Base-by-base conservation (phyloP, 1,140 invertebrate species). In the Stenopsyche tienmushanensis region DNA sequence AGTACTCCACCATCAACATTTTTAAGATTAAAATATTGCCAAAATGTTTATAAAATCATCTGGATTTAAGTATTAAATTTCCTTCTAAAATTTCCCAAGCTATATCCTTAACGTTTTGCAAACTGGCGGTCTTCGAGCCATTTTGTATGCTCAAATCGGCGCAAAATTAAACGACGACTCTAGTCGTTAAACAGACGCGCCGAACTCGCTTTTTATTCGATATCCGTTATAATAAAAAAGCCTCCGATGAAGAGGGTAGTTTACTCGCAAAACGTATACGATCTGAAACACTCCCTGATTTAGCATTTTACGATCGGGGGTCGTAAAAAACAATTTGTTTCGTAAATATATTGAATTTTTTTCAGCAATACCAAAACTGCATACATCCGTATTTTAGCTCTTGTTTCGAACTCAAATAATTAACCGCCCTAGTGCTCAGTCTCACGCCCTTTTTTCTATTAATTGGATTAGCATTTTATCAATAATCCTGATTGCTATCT, bases 91-190 rank as follows among this genome's bases (percentile, higher is more conserved):
- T n/a, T n/a, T n/a, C n/a, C n/a, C n/a, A n/a, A n/a, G n/a, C n/a
- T n/a, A n/a, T n/a, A n/a, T n/a, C n/a, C n/a, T n/a, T n/a, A n/a
- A 17, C 20, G 5, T 17, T 17, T 49, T 17, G n/a, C 45, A 5
- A 15, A 15, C 15, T 8, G 5, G 5, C 18, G 52, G 29, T 25
- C n/a, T 13, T 13, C 52, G 52, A 39, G 10, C 23, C 47, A 9
- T 15, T 15, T 26, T 34, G 18, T 39, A 58, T 20, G 21, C 42
- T 39, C 13, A 58, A 58, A 58, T 39, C 25, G 58, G 42, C 58
- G 58, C 58, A 21, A 60, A 60, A 60, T 60, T 60, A 60, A 60
- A 60, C 47, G 47, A 45, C 58, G 42, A 60, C 41, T 34, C 58
- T 17, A 25, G 18, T 60, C 58, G 58, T 60, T 60, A 60, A 60